Conservation (phyloP, 1,140 invertebrate species). For the Zaprionus gabonicus region DNA sequence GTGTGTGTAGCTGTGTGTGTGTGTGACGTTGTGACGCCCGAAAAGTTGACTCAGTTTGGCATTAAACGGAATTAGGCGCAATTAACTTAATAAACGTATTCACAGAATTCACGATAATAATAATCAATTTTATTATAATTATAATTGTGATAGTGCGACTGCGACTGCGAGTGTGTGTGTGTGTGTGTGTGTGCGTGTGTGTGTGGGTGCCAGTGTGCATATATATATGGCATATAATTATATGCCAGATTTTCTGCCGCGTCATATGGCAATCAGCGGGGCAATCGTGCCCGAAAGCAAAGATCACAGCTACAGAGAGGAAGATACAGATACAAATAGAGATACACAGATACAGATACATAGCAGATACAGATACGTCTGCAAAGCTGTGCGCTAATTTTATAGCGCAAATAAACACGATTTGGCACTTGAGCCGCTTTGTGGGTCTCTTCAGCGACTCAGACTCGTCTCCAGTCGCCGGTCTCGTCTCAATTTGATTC, state of each 20-base stretch:
- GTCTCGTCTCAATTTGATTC: slow-evolving; percentile 29
- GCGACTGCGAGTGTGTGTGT: neutral
- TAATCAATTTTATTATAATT: too few species aligned
- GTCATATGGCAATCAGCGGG: slow-evolving; percentile 71
- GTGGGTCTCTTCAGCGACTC: slow-evolving; percentile 58
- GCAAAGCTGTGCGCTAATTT: slow-evolving; percentile 69
- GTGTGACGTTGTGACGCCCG: slow-evolving; percentile 16
- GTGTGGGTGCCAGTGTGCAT: neutral
- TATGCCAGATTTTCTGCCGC: slow-evolving; percentile 68
- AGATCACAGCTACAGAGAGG: slow-evolving; percentile 33
- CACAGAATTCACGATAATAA: slow-evolving; percentile 47
- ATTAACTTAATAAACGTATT: slow-evolving; percentile 53
- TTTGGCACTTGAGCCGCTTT: slow-evolving; percentile 73
- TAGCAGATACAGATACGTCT: slow-evolving; percentile 19
- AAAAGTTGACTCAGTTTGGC: slow-evolving; percentile 40
- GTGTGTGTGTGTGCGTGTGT: neutral
- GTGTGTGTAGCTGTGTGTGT: slow-evolving; percentile 10
- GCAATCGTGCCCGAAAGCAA: slow-evolving; percentile 62
- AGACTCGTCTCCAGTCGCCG: slow-evolving; percentile 30
- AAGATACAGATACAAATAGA: slow-evolving; percentile 18
- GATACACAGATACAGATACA: slow-evolving; percentile 12
- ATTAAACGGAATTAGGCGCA: slow-evolving; percentile 64
- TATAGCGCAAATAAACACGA: slow-evolving; percentile 80
- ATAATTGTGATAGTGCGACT: too few species aligned
- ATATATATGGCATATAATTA: slow-evolving; percentile 56